Evolutionary conservation across 2,113 vertebrate species (phyloP).

Genomic region (Bubo scandiacus): DNA sequence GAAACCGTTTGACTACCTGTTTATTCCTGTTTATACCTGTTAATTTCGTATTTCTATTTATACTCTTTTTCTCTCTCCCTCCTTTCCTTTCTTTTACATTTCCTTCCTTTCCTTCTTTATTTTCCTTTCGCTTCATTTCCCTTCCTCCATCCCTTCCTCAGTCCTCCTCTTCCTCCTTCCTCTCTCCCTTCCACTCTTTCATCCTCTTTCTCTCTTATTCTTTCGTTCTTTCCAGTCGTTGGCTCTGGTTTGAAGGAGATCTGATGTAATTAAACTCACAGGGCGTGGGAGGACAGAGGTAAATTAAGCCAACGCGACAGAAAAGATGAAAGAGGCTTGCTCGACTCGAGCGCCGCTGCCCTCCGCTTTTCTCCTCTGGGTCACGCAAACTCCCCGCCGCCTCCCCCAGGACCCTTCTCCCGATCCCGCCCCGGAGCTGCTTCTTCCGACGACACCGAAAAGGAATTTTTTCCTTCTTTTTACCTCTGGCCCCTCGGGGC

Average conservation of each 20-base stretch:
- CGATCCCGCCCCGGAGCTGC: background rate
- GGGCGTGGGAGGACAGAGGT: constrained; percentile 44
- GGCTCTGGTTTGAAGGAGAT: constrained; percentile 48
- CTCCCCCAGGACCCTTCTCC: background rate
- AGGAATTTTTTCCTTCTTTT: background rate
- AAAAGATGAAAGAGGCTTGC: constrained; percentile 54
- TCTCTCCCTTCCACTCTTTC: background rate
- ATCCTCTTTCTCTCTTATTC: background rate
- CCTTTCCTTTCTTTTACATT: background rate
- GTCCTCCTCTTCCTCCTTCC: background rate
- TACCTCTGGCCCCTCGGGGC: background rate
- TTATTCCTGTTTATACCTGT: background rate
- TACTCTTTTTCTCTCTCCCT: too few relatives aligned
- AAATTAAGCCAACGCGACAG: constrained; percentile 63
- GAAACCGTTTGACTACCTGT: background rate
- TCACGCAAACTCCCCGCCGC: background rate
- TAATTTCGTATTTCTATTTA: background rate
- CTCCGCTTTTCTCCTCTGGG: background rate
- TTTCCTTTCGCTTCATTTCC: too few relatives aligned
- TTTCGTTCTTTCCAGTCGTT: constrained; percentile 38
- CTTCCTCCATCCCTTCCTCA: too few relatives aligned
- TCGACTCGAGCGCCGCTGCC: background rate
- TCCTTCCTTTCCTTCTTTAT: background rate
- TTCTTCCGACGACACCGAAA: background rate
- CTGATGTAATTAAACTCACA: constrained; percentile 55